Evolutionary conservation across 2,888 invertebrate genomes (phyloP).

Genomic region (Pogonocherus hispidulus): DNA sequence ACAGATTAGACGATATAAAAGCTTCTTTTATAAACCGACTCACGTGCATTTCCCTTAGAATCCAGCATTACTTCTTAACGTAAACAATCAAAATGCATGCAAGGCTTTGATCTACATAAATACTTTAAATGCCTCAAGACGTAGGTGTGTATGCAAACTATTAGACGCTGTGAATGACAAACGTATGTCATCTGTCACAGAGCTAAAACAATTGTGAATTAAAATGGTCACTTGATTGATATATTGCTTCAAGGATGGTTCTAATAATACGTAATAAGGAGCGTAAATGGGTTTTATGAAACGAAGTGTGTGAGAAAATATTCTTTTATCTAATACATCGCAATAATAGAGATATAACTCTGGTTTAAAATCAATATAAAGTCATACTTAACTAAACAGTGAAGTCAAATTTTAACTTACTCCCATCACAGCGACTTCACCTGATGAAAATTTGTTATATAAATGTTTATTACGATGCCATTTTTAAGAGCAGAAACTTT

Average conservation of each 20-base stretch:
- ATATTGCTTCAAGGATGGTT: constrained; percentile 20
- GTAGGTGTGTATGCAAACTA: constrained; percentile 49
- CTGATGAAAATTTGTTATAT: too few species aligned
- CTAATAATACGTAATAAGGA: constrained; percentile 9
- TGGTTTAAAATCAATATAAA: too few species aligned
- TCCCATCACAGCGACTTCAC: too few species aligned
- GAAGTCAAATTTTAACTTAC: too few species aligned
- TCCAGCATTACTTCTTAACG: constrained; percentile 1
- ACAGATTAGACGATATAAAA: constrained; percentile 2
- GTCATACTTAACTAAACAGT: too few species aligned
- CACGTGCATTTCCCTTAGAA: constrained; percentile 22
- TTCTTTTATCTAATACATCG: too few species aligned
- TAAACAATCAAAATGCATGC: constrained; percentile 30
- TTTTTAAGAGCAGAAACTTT: too few species aligned
- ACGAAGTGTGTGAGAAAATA: not conserved
- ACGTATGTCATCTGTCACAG: constrained; percentile 43
- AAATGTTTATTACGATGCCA: too few species aligned
- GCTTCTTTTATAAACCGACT: not conserved
- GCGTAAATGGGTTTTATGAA: not conserved
- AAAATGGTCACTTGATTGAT: constrained; percentile 33
- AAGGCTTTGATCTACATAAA: constrained; percentile 44
- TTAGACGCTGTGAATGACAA: constrained; percentile 43
- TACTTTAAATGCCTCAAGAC: constrained; percentile 44
- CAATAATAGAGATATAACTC: too few species aligned
- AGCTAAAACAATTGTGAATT: constrained; percentile 35